Evolutionary conservation across 2,797 vertebrate species (phyloP), one percentile per base, ranked within the genome.

Genomic region (Brotula barbata): DNA sequence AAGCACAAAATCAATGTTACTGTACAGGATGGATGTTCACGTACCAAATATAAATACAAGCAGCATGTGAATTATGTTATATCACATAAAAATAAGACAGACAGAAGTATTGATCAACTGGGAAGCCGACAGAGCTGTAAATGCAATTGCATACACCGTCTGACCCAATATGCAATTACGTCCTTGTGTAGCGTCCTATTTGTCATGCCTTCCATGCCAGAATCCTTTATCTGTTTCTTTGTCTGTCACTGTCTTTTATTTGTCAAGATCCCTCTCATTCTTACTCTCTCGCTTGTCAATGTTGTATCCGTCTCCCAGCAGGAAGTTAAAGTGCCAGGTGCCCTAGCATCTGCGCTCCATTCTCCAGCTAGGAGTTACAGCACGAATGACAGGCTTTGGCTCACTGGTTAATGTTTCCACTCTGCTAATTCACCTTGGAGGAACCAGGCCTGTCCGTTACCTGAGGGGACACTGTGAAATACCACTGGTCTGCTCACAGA

Each of bases 301-400:
- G 42, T 41, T 34, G 31, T 66, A 64, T 79, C 54, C 28, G 41
- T 70, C 42, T 66, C 87, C 62, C 89, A 84, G 83, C 76, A 71
- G 81, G 89, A 80, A 45, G 67, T 76, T 87, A 82, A 89, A 85
- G 77, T 77, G 86, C 77, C 89, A 89, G 84, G 88, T 90, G 89
- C 78, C 71, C 60, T 56, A 75, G 84, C 89, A 89, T 82, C 87
- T 90, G 89, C 82, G 86, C 81, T 61, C 72, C 58, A 58, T 74
- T 80, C 71, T 78, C 83, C 81, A 80, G 85, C 63, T 33, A 53
- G 47, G 69, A 77, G 73, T 77, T 77, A 10, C 71, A 80, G 76
- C 69, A 56, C 76, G 74, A 85, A 83, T 74, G 76, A 69, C 82
- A 74, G 72, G 52, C 62, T 58, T 82, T 72, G 66, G 75, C 85